phyloP scores from a whole-genome alignment of 1,140 invertebrate genomes.

The Drosophila carrolli region DNA sequence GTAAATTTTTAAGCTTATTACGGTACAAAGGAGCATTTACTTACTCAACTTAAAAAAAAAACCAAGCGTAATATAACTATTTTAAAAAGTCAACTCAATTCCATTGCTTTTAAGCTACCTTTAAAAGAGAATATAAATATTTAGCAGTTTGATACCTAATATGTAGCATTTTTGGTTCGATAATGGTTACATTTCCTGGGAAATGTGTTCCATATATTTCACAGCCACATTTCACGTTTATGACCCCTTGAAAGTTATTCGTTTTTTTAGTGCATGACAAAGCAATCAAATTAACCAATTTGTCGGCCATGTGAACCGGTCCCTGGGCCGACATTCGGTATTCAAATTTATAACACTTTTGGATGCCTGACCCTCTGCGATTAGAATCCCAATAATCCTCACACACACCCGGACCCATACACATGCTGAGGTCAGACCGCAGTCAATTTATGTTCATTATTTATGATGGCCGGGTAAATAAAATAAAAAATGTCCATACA shows the following conservation, averaged over 20 bases:
- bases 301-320: conserved; percentile 22
- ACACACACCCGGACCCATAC: conserved; percentile 11
- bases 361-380: conserved; percentile 40
- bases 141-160: background rate
- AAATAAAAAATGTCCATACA: conserved; percentile 56
- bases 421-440: conserved; percentile 33
- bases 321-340: conserved; percentile 40
- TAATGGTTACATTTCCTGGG: background rate
- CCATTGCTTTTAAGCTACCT: too few species aligned
- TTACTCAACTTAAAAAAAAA: too few species aligned
- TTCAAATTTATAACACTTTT: conserved; percentile 52
- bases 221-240: conserved; percentile 14
- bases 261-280: conserved; percentile 29
- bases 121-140: conserved; percentile 6
- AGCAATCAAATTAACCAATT: conserved; percentile 66
- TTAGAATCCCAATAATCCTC: conserved; percentile 48
- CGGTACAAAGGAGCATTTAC: too few species aligned
- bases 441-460: conserved; percentile 67
- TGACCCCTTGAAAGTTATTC: conserved; percentile 13
- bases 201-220: conserved; percentile 1
- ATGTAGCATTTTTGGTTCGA: background rate
- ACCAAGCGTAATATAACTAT: too few species aligned
- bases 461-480: conserved; percentile 48
- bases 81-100: too few species aligned
- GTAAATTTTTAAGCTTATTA: too few species aligned